Percentiles rank a stretch among this genome's conserved stretches.
These are phyloP conservation scores for Thalpophila matura DNA, from an alignment of 2,888 invertebrate species.

Conservation along the genomic window DNA sequence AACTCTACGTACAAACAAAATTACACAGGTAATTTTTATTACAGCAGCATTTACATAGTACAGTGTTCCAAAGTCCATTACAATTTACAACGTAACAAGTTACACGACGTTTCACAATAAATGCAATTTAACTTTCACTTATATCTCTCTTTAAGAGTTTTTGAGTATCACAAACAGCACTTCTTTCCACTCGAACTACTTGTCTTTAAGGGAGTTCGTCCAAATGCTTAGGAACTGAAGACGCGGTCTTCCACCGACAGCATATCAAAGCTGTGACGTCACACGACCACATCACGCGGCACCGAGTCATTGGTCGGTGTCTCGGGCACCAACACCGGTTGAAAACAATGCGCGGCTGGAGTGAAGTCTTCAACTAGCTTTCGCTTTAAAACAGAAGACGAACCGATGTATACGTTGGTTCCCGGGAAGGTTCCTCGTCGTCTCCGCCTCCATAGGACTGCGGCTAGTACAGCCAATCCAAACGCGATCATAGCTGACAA, in stretches of 20 bases:
- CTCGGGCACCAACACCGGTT: constrained; percentile 91
- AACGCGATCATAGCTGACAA: constrained; percentile 90
- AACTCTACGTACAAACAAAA: constrained; percentile 83
- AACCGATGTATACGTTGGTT: constrained; percentile 91
- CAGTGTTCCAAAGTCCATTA: constrained; percentile 71
- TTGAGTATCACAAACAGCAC: constrained; percentile 72
- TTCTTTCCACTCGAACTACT: constrained; percentile 72
- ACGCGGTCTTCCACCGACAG: constrained; percentile 90
- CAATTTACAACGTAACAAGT: constrained; percentile 72
- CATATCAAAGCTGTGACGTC: constrained; percentile 92
- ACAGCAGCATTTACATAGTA: constrained; percentile 83
- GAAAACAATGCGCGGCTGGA: constrained; percentile 89
- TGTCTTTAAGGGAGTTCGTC: constrained; percentile 75
- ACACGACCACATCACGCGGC: constrained; percentile 91
- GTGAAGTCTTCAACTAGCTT: constrained; percentile 92
- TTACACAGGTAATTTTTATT: constrained; percentile 80
- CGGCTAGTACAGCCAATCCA: constrained; percentile 87
- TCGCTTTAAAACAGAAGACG: constrained; percentile 91
- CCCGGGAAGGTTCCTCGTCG: constrained; percentile 90
- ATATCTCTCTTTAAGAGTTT: constrained; percentile 67
- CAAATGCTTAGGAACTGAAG: constrained; percentile 89
- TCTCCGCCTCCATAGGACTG: constrained; percentile 90
- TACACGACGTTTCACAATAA: constrained; percentile 74
- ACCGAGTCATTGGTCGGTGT: constrained; percentile 82
- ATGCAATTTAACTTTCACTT: constrained; percentile 74